A percentile compares a stretch with the other conserved stretches of the same genome.
Conservation (phyloP, 2,113 vertebrate genomes). For the Cyanoliseus patagonus region DNA sequence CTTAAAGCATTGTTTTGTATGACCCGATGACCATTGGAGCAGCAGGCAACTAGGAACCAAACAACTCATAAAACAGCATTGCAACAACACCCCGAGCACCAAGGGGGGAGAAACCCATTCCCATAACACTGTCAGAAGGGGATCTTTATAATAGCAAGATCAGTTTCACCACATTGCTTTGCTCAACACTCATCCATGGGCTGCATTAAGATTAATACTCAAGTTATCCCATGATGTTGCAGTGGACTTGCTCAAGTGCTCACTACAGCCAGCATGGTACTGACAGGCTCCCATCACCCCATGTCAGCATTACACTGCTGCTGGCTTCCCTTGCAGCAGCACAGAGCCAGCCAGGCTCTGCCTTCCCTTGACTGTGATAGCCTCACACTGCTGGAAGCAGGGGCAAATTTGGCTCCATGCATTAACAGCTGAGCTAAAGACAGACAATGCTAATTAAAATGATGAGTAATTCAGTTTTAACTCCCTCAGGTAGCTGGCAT, state of each 20-base stretch:
- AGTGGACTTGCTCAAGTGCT: background rate
- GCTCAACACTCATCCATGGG: background rate
- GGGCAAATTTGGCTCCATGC: background rate
- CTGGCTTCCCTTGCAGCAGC: background rate
- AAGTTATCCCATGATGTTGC: rapidly evolving
- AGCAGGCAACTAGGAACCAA: background rate
- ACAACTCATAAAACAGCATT: rapidly evolving
- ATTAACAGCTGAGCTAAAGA: background rate
- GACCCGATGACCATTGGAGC: rapidly evolving
- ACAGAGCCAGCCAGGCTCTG: background rate
- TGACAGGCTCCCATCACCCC: background rate
- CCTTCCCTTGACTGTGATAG: background rate
- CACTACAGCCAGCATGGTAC: background rate
- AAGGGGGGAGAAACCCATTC: background rate
- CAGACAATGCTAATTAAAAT: background rate
- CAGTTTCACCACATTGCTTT: background rate
- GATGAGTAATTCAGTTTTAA: background rate
- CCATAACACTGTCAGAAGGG: rapidly evolving
- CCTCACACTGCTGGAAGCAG: background rate
- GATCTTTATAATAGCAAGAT: background rate
- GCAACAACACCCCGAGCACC: background rate
- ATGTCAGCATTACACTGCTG: rapidly evolving
- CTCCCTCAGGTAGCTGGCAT: background rate
- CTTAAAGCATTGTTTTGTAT: rapidly evolving
- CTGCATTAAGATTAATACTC: background rate